Evolutionary conservation across 2,113 vertebrate genomes (phyloP).

Genomic region (Ochotona princeps): DNA sequence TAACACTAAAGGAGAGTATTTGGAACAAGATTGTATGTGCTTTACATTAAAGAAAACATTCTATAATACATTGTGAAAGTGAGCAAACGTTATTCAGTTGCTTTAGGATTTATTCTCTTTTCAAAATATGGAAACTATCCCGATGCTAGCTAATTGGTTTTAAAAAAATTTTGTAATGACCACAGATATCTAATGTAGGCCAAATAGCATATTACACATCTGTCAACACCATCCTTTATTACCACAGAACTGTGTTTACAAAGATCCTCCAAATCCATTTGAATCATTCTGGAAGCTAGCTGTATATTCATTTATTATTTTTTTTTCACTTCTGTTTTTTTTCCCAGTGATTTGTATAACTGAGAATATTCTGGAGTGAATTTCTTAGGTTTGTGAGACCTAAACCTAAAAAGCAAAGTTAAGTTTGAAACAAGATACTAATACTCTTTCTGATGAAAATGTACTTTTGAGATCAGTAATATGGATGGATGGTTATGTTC

Average conservation of each 20-base stretch:
- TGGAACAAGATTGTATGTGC: constrained; percentile 72
- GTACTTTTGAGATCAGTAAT: neutral
- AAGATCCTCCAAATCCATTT: constrained; percentile 38
- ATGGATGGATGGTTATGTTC: neutral
- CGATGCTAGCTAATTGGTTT: constrained; percentile 71
- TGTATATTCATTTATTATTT: constrained; percentile 58
- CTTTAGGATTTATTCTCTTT: constrained; percentile 77
- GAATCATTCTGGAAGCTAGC: neutral
- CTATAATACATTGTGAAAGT: constrained; percentile 65
- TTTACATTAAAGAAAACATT: constrained; percentile 61
- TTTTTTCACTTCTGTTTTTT: constrained; percentile 60
- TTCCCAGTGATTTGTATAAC: constrained; percentile 46
- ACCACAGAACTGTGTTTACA: neutral
- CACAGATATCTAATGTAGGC: constrained; percentile 70
- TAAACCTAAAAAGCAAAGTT: neutral
- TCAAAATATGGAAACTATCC: constrained; percentile 70
- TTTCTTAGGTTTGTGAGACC: neutral
- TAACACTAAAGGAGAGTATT: constrained; percentile 61
- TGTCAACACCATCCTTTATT: constrained; percentile 74
- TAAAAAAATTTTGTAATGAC: constrained; percentile 53
- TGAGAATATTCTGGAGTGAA: constrained; percentile 48
- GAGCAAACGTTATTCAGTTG: constrained; percentile 72
- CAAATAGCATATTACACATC: constrained; percentile 78
- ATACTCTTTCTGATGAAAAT: neutral
- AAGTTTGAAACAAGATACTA: neutral